Percentiles rank a stretch among this genome's conserved stretches.
These are phyloP conservation scores for Acinonyx jubatus DNA, from an alignment of 2,113 vertebrate species.

Conservation along the genomic window DNA sequence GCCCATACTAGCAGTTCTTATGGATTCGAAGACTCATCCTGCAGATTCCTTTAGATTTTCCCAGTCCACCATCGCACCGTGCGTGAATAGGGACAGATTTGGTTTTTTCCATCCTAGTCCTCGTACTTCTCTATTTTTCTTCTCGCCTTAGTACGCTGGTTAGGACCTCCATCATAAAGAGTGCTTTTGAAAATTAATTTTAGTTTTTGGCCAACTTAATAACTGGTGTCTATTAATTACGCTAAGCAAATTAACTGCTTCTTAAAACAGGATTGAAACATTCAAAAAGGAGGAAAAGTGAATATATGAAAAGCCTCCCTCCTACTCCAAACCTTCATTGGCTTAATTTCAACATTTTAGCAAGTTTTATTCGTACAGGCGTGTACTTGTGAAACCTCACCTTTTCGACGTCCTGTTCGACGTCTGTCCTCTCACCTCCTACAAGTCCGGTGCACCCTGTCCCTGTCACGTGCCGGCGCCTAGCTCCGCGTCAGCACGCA, in stretches of 20 bases:
- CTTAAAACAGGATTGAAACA: neutral
- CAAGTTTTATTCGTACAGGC: neutral
- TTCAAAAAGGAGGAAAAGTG: neutral
- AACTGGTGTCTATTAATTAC: neutral
- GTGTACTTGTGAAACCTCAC: neutral
- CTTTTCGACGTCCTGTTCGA: neutral
- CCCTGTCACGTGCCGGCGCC: neutral
- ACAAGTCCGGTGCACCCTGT: neutral
- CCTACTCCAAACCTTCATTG: neutral
- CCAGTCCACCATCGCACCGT: neutral
- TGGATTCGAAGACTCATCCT: neutral
- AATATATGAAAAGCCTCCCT: slow-evolving; percentile 2
- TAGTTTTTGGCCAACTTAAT: neutral
- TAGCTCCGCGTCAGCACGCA: neutral
- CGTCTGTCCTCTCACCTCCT: neutral
- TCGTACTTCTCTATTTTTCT: neutral
- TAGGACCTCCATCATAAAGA: neutral
- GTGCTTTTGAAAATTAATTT: neutral
- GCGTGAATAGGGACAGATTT: slow-evolving; percentile 3
- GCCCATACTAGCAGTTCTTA: neutral
- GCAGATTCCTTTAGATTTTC: slow-evolving; percentile 23
- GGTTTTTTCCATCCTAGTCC: neutral
- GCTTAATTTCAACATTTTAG: neutral
- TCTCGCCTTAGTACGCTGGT: neutral
- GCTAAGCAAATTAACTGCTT: neutral